These are phyloP conservation scores for Ophion obscuratus DNA, from an alignment of 2,888 invertebrate species.

Conservation along the genomic window DNA sequence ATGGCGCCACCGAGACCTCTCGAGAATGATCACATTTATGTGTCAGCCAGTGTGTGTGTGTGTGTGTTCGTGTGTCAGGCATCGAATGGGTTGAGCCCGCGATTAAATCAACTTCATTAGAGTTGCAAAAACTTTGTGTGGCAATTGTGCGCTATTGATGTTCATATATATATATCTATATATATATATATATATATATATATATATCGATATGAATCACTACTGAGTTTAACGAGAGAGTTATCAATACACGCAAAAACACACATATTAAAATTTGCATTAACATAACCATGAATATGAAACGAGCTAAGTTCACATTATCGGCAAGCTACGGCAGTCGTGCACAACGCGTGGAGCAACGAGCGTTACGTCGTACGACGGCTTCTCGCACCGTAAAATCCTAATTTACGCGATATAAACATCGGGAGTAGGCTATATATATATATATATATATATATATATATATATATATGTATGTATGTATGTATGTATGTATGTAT, in stretches of 20 bases:
- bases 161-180: slow-evolving; percentile 26
- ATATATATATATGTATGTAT: too few species aligned
- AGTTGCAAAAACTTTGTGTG: slow-evolving; percentile 70
- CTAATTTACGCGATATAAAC: slow-evolving; percentile 13
- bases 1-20: slow-evolving; percentile 61
- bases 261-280: slow-evolving; percentile 68
- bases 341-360: neutral
- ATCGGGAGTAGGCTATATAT: neutral
- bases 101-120: slow-evolving; percentile 73
- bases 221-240: slow-evolving; percentile 59
- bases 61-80: slow-evolving; percentile 34
- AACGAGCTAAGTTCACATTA: slow-evolving; percentile 64
- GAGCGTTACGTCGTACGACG: slow-evolving; percentile 35
- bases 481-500: too few species aligned
- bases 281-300: slow-evolving; percentile 73
- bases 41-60: neutral
- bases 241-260: slow-evolving; percentile 71
- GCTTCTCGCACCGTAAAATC: slow-evolving; percentile 47
- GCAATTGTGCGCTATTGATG: slow-evolving; percentile 64
- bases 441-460: too few species aligned
- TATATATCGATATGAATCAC: slow-evolving; percentile 44
- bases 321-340: slow-evolving; percentile 5
- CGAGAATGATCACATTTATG: slow-evolving; percentile 17
- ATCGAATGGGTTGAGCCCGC: slow-evolving; percentile 54
- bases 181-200: slow-evolving; percentile 1